Percentiles rank a stretch among this genome's conserved stretches.
Conservation (phyloP, 2,888 invertebrate genomes). For the Sarcophaga variegata region DNA sequence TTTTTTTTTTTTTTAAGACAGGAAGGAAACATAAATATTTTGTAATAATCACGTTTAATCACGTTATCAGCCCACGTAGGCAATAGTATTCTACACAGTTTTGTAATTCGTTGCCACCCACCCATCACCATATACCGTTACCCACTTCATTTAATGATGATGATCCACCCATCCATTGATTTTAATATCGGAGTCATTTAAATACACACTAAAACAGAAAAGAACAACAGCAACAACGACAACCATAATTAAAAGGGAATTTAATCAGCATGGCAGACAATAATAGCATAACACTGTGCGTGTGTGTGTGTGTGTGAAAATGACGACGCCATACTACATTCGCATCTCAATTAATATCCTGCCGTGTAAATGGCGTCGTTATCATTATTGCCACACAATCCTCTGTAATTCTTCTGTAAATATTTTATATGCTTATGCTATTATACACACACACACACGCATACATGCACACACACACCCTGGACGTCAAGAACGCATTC, state of each 20-base stretch:
- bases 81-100: not conserved
- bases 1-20: not conserved
- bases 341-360: conserved; percentile 57
- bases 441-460: too few relatives aligned
- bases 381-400: conserved; percentile 4
- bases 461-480: too few relatives aligned
- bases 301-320: conserved; percentile 3
- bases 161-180: not conserved
- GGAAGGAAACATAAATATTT: conserved; percentile 3
- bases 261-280: not conserved
- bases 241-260: not conserved
- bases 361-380: conserved; percentile 58
- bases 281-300: not conserved
- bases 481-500: too few relatives aligned
- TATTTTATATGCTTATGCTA: too few relatives aligned
- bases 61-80: conserved; percentile 19
- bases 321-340: conserved; percentile 34
- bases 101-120: not conserved
- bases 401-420: not conserved
- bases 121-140: not conserved
- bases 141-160: not conserved
- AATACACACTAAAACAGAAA: too few relatives aligned
- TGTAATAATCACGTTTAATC: conserved; percentile 37
- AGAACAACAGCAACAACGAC: too few relatives aligned
- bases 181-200: not conserved